Base-by-base conservation (phyloP, 2,113 vertebrate genomes). In the Brachypodius melanocephalos region DNA sequence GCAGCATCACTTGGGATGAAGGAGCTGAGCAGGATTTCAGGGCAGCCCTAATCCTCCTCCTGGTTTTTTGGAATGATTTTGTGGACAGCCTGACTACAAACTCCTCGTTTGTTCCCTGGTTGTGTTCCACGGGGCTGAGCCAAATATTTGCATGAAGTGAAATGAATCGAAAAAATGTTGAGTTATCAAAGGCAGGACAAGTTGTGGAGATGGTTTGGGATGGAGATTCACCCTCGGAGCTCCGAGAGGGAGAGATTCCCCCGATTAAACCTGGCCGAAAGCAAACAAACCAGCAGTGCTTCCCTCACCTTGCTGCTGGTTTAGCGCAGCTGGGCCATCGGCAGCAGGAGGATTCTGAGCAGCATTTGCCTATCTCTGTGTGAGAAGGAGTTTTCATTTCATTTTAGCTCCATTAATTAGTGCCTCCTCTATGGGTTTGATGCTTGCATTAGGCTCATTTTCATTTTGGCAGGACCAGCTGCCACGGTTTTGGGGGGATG, bases 321-420 rank as follows among this genome's bases (percentile, higher is more conserved):
- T 58, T 40, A 74, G 86, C 80, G 31, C 76, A 92, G 89, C 87
- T 87, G 89, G 87, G 89, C 83, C 49, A 71, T 17, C 46, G 8
- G 6, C 59, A 13, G 16, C 66, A 24, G 32, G 76, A 57, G 58
- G 24, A 19, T 17, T 69, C 79, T 48, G 78, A 73, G 14, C 38
- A 73, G 73, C 71, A 76, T 96, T 96, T 94, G 81, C 89, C 89
- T 94, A 95, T 95, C 93, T 95, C 80, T 73, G 2, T 8, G 52
- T 67, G 85, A 94, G 96, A 76, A 88, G 95, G 75, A 67, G 54
- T 77, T 91, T 85, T 88, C 55, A 89, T 89, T 95, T 91, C 22
- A 73, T 81, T 85, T 18, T 26, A 92, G 88, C 89, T 95, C 51
- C 80, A 40, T 93, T 97, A 89, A 90, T 93, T 92, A 92, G 86